A percentile compares a stretch with the other conserved stretches of the same genome.
These are phyloP conservation scores for Geotrupes spiniger DNA, from an alignment of 2,888 invertebrate genomes.

Conservation along the genomic window DNA sequence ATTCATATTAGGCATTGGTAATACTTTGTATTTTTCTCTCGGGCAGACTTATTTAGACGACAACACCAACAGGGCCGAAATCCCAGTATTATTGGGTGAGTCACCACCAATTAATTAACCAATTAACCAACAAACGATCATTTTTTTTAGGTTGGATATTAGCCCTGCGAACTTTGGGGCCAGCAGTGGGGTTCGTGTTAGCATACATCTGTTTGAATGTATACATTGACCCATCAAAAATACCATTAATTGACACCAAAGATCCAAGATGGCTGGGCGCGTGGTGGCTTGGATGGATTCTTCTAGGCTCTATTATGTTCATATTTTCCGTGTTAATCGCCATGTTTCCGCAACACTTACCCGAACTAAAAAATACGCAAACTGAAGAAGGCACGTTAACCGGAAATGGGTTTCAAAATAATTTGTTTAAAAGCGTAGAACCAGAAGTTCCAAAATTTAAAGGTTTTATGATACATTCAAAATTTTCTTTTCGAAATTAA, in stretches of 20 bases:
- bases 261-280: slow-evolving; percentile 72
- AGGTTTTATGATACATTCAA: slow-evolving; percentile 39
- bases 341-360: slow-evolving; percentile 57
- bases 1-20: slow-evolving; percentile 66
- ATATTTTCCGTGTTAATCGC: slow-evolving; percentile 61
- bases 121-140: slow-evolving; percentile 14
- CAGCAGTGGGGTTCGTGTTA: slow-evolving; percentile 60
- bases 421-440: slow-evolving; percentile 2
- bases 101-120: neutral
- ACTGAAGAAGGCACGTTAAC: slow-evolving; percentile 15
- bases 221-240: slow-evolving; percentile 60
- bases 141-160: slow-evolving; percentile 50
- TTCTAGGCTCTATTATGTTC: slow-evolving; percentile 55
- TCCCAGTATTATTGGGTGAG: slow-evolving; percentile 60
- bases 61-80: slow-evolving; percentile 63
- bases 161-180: slow-evolving; percentile 55
- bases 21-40: slow-evolving; percentile 63
- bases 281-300: slow-evolving; percentile 72
- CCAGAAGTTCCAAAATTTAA: slow-evolving; percentile 46
- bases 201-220: slow-evolving; percentile 53
- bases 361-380: slow-evolving; percentile 9
- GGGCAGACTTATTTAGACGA: slow-evolving; percentile 70
- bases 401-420: slow-evolving; percentile 16
- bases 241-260: slow-evolving; percentile 57
- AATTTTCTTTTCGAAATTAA: neutral